A percentile compares a stretch with the other conserved stretches of the same genome.
Evolutionary conservation across 2,888 invertebrate species (phyloP).

Genomic region (Chymomyza procnemis): DNA sequence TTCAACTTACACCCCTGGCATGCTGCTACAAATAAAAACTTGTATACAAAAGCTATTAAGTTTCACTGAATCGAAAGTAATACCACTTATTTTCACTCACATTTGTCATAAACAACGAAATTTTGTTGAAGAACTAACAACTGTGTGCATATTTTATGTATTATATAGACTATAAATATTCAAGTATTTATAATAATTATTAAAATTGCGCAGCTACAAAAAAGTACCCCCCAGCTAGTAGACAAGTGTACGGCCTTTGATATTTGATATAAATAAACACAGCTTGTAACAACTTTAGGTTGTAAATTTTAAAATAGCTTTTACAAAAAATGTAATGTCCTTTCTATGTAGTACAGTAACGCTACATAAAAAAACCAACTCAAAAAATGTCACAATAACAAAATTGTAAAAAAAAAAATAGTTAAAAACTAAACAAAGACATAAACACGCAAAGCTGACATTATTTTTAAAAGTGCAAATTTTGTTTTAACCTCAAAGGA

Average conservation of each 20-base stretch:
- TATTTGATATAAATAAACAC: neutral
- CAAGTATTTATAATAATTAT: too few relatives aligned
- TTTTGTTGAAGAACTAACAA: too few relatives aligned
- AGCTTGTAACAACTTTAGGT: neutral
- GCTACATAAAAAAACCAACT: constrained; percentile 14
- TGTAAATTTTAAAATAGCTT: neutral
- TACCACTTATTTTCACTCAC: too few relatives aligned
- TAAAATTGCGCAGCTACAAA: too few relatives aligned
- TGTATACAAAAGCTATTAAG: too few relatives aligned
- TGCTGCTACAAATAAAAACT: too few relatives aligned
- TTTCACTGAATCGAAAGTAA: too few relatives aligned
- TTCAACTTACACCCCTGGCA: too few relatives aligned
- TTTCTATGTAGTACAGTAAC: neutral
- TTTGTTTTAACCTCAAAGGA: constrained; percentile 76
- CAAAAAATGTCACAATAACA: neutral
- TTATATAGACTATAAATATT: too few relatives aligned
- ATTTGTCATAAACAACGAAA: too few relatives aligned
- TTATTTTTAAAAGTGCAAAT: constrained; percentile 78
- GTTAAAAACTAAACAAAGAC: constrained; percentile 71
- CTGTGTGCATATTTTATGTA: too few relatives aligned
- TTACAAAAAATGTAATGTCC: neutral
- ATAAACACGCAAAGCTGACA: constrained; percentile 77
- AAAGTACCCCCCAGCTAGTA: too few relatives aligned
- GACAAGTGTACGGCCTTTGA: neutral
- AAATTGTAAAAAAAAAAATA: constrained; percentile 26